phyloP scores from a whole-genome alignment of 1,140 invertebrate genomes.

The Doryteuthis pealeii region DNA sequence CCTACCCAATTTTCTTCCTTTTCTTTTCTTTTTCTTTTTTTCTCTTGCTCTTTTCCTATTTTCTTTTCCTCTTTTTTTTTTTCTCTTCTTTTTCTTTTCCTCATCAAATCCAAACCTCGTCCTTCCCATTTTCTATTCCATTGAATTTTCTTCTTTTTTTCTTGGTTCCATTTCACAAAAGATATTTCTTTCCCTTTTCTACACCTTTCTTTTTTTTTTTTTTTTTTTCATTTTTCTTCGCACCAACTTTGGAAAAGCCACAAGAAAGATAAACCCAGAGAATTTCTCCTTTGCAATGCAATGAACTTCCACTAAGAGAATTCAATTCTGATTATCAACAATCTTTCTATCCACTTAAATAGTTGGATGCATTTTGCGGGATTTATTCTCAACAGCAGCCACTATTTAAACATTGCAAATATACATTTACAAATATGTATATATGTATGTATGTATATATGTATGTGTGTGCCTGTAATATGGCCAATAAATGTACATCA shows the following conservation, averaged over 20 bases:
- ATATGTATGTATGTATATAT: background rate
- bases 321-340: too few relatives aligned
- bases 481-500: too few relatives aligned
- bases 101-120: background rate
- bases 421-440: background rate
- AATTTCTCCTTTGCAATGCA: too few relatives aligned
- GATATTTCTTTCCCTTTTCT: conserved; percentile 17
- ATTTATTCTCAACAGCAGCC: background rate
- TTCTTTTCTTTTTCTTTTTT: background rate
- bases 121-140: background rate
- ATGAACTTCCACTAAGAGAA: too few relatives aligned
- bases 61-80: background rate
- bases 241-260: background rate
- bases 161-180: background rate
- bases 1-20: background rate
- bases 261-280: too few relatives aligned
- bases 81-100: background rate
- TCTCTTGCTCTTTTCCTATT: background rate
- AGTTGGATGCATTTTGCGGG: too few relatives aligned
- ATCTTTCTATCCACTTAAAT: too few relatives aligned
- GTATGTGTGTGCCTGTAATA: too few relatives aligned
- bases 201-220: conserved; percentile 21
- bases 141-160: background rate
- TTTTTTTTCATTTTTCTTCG: conserved; percentile 22
- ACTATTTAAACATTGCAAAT: background rate